Percentiles rank a stretch among this genome's conserved stretches.
These are phyloP conservation scores for Sycophila texana DNA, from an alignment of 2,888 invertebrate genomes.

Conservation along the genomic window DNA sequence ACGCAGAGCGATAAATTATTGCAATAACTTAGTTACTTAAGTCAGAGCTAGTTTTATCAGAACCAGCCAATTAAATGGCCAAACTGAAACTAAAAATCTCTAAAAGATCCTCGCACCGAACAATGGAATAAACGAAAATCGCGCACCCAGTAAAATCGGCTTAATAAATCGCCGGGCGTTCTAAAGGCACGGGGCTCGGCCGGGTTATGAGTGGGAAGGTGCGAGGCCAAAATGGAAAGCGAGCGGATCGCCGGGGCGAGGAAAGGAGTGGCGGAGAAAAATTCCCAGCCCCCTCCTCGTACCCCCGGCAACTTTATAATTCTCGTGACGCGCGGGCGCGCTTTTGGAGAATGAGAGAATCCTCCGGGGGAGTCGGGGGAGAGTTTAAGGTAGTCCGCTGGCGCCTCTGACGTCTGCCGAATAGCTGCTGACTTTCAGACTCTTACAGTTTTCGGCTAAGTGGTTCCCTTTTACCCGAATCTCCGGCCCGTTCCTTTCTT, in stretches of 20 bases:
- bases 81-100: no score
- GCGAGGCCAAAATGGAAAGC: neutral
- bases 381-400: constrained; percentile 72
- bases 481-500: constrained; percentile 15
- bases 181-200: no score
- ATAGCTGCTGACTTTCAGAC: constrained; percentile 72
- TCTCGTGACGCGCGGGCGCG: constrained; percentile 71
- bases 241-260: neutral
- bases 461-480: constrained; percentile 66
- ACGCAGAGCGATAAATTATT: no score
- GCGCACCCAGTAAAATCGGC: no score
- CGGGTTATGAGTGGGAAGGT: no score
- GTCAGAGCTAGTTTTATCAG: no score
- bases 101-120: no score
- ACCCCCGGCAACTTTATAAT: constrained; percentile 73
- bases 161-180: no score
- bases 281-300: constrained; percentile 54
- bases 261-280: constrained; percentile 41
- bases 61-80: no score
- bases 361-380: constrained; percentile 59
- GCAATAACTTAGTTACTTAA: no score
- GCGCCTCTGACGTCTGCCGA: constrained; percentile 74
- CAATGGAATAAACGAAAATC: no score
- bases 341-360: constrained; percentile 73
- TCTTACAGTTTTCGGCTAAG: constrained; percentile 70